Base-by-base conservation (phyloP, 2,888 invertebrate species). In the Epinotia demarniana region DNA sequence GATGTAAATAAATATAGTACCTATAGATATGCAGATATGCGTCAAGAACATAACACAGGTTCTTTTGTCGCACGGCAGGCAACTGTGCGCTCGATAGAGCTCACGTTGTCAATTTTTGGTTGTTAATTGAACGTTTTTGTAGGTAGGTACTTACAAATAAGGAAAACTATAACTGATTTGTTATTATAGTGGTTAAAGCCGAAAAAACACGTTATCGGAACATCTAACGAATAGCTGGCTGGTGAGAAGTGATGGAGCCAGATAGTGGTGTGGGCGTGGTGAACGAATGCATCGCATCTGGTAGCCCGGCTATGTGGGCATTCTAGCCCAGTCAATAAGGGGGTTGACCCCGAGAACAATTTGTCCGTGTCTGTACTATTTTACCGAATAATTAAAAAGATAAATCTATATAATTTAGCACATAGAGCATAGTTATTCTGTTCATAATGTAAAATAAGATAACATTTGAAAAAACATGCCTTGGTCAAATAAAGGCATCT, bases 251-350 rank as follows among this genome's bases (percentile, higher is more conserved):
- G 78, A 78, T 67, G 69, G 39, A 67, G 68, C 70, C 39, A 39
- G 39, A 39, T 39, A 39, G 9, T 39, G 11, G 79, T 53, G 84
- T 83, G 79, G 82, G 83, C 79, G 82, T 76, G 68, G 77, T 75
- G 78, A 81, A 79, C 78, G 75, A 77, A 53, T 69, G 68, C 61
- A 66, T 23, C 66, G 68, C 78, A 79, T 80, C 79, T 79, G 79
- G 78, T 78, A 81, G 79, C 77, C 53, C 75, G 79, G 77, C 80
- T 80, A 80, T 80, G 78, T 77, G 73, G 72, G 80, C 78, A 75
- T 61, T 67, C 62, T 70, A 61, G 18, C 6, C 61, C 18, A 70
- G 8, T 53, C 58, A 68, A 68, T n/a, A 4, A 58, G 16, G 19
- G 13, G 33, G 5, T 57, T 57, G 57, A 57, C 43, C 58, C 23